Percentiles rank a stretch among this genome's conserved stretches.
phyloP scores from a whole-genome alignment of 2,113 vertebrate genomes.

The Pachyramphus minor region DNA sequence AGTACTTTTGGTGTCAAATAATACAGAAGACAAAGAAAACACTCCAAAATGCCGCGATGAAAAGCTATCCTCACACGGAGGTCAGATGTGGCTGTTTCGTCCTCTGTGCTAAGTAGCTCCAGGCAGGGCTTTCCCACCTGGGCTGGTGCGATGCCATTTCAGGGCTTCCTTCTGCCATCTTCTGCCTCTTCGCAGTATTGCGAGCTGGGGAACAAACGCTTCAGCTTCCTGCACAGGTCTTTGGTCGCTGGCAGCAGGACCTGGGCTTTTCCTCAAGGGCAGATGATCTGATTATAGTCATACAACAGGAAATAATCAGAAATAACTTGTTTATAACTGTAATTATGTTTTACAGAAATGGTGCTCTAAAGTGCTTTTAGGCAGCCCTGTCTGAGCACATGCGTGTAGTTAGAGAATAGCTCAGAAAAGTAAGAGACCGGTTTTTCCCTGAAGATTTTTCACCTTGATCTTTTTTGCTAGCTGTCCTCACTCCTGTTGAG shows the following conservation, averaged over 20 bases:
- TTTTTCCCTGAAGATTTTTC: not conserved
- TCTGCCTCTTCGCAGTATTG: constrained; percentile 10
- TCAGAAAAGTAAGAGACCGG: not conserved
- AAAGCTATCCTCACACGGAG: not conserved
- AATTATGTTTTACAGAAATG: not conserved
- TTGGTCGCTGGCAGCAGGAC: not conserved
- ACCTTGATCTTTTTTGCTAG: not conserved
- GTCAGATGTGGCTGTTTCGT: not conserved
- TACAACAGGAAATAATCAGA: not conserved
- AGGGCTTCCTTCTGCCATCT: constrained; percentile 56
- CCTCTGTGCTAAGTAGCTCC: not conserved
- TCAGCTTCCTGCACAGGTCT: not conserved
- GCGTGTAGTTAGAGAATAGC: not conserved
- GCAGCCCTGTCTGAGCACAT: not conserved
- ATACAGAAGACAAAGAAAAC: not conserved
- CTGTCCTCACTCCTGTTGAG: rapidly evolving
- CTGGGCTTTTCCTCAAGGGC: not conserved
- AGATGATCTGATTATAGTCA: not conserved
- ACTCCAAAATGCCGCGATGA: not conserved
- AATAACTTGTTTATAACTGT: not conserved
- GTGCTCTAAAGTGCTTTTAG: not conserved
- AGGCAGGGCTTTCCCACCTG: not conserved
- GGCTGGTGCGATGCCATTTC: not conserved
- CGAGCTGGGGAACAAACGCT: rapidly evolving
- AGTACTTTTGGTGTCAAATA: not conserved